Conservation (phyloP, 2,797 vertebrate species). For the Trichosurus vulpecula region DNA sequence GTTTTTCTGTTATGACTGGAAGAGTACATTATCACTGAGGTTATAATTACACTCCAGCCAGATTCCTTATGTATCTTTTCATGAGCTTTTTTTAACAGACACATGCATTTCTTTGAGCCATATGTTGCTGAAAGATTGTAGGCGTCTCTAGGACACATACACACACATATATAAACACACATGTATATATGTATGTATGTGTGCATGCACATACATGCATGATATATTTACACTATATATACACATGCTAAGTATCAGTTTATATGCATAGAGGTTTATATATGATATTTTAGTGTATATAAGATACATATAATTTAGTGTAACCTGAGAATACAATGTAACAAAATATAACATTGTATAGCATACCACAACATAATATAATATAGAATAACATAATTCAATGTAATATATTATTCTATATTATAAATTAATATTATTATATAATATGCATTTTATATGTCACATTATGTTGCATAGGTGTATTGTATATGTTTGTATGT, state of each 20-base stretch:
- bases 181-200: not conserved
- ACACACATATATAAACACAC: not conserved
- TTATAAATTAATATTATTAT: not conserved
- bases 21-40: conserved; percentile 12
- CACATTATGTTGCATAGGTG: not conserved
- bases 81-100: not conserved
- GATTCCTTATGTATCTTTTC: not conserved
- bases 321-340: not conserved
- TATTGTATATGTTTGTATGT: not conserved
- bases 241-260: not conserved
- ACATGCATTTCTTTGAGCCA: not conserved
- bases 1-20: conserved; percentile 48
- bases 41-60: conserved; percentile 29
- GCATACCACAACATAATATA: not conserved
- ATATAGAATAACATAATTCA: not conserved
- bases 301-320: not conserved
- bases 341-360: not conserved
- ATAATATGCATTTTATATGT: not conserved
- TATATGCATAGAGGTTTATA: not conserved
- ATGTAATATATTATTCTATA: not conserved
- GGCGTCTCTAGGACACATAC: not conserved
- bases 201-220: not conserved
- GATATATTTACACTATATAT: not conserved
- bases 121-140: not conserved
- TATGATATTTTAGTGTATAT: not conserved